phyloP scores from a whole-genome alignment of 2,888 invertebrate species.

The Sipha maydis region DNA sequence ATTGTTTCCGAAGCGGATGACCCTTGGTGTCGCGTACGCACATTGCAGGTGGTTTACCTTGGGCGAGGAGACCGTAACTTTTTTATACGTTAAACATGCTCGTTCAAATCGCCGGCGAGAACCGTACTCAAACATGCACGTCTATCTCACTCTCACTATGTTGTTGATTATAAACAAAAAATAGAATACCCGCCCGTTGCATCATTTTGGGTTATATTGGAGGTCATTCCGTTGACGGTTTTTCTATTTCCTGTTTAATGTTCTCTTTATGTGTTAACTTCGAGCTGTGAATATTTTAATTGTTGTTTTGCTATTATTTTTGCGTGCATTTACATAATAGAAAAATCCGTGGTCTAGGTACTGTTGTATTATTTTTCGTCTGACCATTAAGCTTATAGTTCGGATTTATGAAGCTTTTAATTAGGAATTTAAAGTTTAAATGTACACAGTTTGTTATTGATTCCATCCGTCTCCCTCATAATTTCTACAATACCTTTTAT shows the following conservation, averaged over 20 bases:
- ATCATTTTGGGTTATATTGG: background rate
- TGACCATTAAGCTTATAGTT: background rate
- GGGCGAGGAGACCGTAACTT: background rate
- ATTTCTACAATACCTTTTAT: background rate
- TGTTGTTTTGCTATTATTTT: background rate
- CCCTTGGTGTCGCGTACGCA: background rate
- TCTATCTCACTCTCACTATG: too few relatives aligned
- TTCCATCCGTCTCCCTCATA: background rate
- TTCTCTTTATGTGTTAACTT: background rate
- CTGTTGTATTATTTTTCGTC: background rate
- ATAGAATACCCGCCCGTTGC: background rate
- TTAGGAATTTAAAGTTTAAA: background rate
- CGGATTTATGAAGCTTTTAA: background rate
- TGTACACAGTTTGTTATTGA: background rate
- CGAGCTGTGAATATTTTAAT: background rate
- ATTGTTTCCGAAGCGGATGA: background rate
- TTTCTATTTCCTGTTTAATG: background rate
- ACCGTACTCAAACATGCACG: background rate
- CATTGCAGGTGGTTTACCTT: background rate
- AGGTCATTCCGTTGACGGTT: conserved; percentile 15
- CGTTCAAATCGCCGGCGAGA: background rate
- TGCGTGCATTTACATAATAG: background rate
- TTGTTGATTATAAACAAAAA: background rate
- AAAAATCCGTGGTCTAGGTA: background rate
- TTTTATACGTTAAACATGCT: too few relatives aligned